Evolutionary conservation across 30 jellyfish, hydroid and myxozoan species (phyloP).

Genomic region (Morbakka virulenta): DNA sequence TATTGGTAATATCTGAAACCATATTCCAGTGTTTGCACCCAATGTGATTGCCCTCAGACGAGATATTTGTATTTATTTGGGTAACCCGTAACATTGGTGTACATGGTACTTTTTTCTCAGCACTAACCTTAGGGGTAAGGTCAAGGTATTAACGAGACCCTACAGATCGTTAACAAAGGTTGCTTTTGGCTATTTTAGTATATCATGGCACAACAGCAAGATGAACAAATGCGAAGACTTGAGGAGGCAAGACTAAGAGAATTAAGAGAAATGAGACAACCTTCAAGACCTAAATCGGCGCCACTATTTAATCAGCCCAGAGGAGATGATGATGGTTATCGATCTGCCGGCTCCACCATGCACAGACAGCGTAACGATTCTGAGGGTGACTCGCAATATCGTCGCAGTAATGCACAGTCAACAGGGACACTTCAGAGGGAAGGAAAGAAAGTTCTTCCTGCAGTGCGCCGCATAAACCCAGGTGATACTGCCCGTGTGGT

Average conservation of each 20-base stretch:
- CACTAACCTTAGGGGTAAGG: too few relatives aligned
- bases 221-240: constrained; percentile 47
- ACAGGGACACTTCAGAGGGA: constrained; percentile 45
- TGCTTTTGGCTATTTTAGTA: too few relatives aligned
- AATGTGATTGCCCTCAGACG: too few relatives aligned
- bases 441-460: constrained; percentile 61
- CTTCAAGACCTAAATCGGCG: constrained; percentile 93
- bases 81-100: too few relatives aligned
- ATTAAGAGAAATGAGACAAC: constrained; percentile 58
- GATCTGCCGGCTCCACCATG: background rate
- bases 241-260: constrained; percentile 74
- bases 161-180: too few relatives aligned
- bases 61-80: too few relatives aligned
- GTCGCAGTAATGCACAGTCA: constrained; percentile 17
- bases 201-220: constrained; percentile 27
- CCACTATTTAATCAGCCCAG: constrained; percentile 61
- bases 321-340: constrained; percentile 1
- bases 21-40: too few relatives aligned
- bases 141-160: too few relatives aligned
- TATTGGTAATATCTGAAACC: too few relatives aligned
- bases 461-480: constrained; percentile 73
- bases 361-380: constrained; percentile 7
- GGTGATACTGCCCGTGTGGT: constrained; percentile 68
- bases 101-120: too few relatives aligned
- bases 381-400: constrained; percentile 13